Evolutionary conservation across 2,113 vertebrate genomes (phyloP).

Genomic region (Vimba vimba): DNA sequence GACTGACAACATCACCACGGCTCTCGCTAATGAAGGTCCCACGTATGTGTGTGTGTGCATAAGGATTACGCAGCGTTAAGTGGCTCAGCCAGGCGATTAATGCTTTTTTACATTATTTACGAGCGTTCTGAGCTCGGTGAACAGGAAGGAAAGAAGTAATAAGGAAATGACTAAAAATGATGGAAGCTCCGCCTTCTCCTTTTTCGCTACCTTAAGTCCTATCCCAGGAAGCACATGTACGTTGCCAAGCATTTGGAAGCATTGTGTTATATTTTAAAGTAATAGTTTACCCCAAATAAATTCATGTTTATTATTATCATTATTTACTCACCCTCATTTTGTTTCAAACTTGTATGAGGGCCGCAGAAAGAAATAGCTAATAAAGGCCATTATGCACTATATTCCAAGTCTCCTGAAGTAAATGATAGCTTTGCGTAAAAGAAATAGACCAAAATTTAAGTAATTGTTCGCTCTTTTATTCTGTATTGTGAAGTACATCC

Average conservation of each 20-base stretch:
- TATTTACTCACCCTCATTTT: not conserved
- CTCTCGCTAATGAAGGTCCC: slow-evolving; percentile 42
- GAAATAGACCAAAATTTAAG: not conserved
- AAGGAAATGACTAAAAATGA: slow-evolving; percentile 20
- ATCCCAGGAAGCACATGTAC: not conserved
- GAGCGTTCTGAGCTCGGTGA: slow-evolving; percentile 35
- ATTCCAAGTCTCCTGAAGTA: not conserved
- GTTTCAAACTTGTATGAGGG: not conserved
- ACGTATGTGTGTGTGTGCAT: not conserved
- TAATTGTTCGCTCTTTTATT: no score
- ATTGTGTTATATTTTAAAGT: not conserved
- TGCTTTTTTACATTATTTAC: slow-evolving; percentile 64
- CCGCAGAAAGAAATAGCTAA: not conserved
- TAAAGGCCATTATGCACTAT: not conserved
- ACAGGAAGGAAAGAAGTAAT: slow-evolving; percentile 27
- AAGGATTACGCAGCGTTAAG: slow-evolving; percentile 54
- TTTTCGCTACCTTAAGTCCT: not conserved
- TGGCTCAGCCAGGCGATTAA: slow-evolving; percentile 57
- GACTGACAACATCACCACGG: slow-evolving; percentile 45
- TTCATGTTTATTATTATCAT: not conserved
- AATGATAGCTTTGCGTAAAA: no score
- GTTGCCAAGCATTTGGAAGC: not conserved
- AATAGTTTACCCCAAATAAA: not conserved
- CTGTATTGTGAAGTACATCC: not conserved
- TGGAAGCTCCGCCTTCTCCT: not conserved